Percentiles rank a stretch among this genome's conserved stretches.
phyloP scores from a whole-genome alignment of 2,888 invertebrate genomes.

The Hartigia nigra region DNA sequence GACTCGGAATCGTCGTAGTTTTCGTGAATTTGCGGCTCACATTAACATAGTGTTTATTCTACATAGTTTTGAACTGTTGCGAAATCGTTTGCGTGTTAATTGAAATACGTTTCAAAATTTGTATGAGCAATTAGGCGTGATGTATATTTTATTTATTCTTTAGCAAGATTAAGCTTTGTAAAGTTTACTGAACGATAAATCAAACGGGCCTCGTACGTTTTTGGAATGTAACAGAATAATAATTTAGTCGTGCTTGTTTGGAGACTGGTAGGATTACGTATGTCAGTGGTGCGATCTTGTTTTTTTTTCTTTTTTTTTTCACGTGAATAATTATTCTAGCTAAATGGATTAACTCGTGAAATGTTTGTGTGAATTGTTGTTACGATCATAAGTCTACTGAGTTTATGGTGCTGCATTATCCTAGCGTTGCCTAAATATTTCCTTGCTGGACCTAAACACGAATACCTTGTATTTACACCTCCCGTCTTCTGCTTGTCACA shows the following conservation, averaged over 20 bases:
- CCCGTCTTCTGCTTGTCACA: neutral
- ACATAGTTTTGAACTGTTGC: neutral
- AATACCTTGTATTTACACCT: neutral
- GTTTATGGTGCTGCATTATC: neutral
- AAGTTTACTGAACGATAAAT: neutral
- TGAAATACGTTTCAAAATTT: neutral
- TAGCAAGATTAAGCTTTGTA: neutral
- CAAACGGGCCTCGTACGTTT: neutral
- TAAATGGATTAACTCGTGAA: neutral
- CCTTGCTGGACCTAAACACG: no score
- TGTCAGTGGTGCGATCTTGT: neutral
- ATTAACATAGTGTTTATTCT: neutral
- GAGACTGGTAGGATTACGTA: neutral
- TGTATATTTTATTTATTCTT: neutral
- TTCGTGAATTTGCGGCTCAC: neutral
- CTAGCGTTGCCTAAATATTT: no score
- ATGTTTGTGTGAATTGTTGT: neutral
- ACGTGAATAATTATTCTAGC: neutral
- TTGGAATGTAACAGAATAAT: neutral
- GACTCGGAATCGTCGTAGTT: neutral
- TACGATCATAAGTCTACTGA: neutral
- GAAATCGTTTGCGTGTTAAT: neutral
- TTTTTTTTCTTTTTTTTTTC: no score
- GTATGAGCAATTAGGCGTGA: neutral
- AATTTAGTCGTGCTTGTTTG: neutral